Evolutionary conservation across 2,113 vertebrate species (phyloP).

Genomic region (Rallus limicola): DNA sequence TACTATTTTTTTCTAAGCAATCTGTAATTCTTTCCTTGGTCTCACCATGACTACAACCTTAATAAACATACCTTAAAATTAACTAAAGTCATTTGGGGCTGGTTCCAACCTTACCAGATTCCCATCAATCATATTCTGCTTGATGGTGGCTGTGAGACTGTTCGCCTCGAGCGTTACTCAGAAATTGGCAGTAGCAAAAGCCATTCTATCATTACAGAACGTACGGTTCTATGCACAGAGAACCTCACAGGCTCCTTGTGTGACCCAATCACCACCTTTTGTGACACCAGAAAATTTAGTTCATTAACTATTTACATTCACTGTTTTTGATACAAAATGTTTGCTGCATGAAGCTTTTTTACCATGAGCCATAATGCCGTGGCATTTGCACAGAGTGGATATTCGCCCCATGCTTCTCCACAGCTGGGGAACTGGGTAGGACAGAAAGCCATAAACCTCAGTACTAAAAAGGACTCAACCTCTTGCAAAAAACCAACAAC

Average conservation of each 20-base stretch:
- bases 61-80: slow-evolving; percentile 16
- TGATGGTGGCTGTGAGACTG: not conserved
- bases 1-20: not conserved
- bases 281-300: not conserved
- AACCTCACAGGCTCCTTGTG: not conserved
- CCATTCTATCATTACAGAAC: not conserved
- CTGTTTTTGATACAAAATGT: not conserved
- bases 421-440: not conserved
- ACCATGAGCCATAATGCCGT: not conserved
- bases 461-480: not conserved
- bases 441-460: not conserved
- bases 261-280: rapidly evolving
- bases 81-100: not conserved
- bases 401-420: not conserved
- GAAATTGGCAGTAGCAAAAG: not conserved
- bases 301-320: not conserved
- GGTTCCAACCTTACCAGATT: not conserved
- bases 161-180: not conserved
- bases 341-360: not conserved
- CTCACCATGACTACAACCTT: not conserved
- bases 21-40: not conserved
- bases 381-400: not conserved
- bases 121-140: not conserved
- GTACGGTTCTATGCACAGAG: not conserved
- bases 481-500: not conserved